Conservation (phyloP, 2,888 invertebrate genomes). For the Ectemnius continuus region DNA sequence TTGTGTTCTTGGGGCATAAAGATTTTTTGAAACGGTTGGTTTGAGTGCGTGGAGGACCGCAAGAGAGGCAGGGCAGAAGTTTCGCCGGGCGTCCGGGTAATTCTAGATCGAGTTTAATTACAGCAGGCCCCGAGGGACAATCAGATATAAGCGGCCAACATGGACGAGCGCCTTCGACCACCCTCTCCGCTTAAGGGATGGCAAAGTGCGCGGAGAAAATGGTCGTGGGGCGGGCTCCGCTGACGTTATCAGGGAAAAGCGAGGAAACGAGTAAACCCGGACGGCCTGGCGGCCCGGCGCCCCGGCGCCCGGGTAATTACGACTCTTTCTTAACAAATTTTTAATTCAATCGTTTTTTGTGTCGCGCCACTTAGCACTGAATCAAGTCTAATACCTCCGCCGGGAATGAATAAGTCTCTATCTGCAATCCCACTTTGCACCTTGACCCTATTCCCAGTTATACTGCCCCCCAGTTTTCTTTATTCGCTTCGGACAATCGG, state of each 20-base stretch:
- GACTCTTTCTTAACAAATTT: slow-evolving; percentile 71
- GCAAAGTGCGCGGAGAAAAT: slow-evolving; percentile 55
- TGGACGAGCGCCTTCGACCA: slow-evolving; percentile 58
- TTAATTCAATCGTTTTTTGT: slow-evolving; percentile 58
- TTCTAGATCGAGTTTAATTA: slow-evolving; percentile 71
- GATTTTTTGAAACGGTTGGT: too few relatives aligned
- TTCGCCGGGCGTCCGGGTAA: slow-evolving; percentile 58
- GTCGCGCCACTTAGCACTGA: slow-evolving; percentile 22
- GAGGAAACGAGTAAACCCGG: slow-evolving; percentile 45
- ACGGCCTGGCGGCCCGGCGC: slow-evolving; percentile 27
- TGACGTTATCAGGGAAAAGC: slow-evolving; percentile 58
- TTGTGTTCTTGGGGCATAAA: too few relatives aligned
- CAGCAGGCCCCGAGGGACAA: slow-evolving; percentile 66
- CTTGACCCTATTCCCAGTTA: slow-evolving; percentile 29
- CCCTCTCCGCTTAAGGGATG: slow-evolving; percentile 47
- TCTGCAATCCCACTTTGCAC: slow-evolving; percentile 31
- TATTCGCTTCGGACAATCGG: slow-evolving; percentile 22
- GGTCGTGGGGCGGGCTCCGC: slow-evolving; percentile 36
- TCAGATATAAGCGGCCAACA: slow-evolving; percentile 66
- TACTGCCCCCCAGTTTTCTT: slow-evolving; percentile 11
- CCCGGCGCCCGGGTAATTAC: slow-evolving; percentile 62
- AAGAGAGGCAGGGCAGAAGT: slow-evolving; percentile 53
- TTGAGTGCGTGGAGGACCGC: background rate
- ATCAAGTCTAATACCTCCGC: slow-evolving; percentile 28
- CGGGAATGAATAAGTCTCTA: background rate